Percentiles rank a stretch among this genome's conserved stretches.
Evolutionary conservation across 2,113 vertebrate genomes (phyloP).

Genomic region (Sander vitreus): DNA sequence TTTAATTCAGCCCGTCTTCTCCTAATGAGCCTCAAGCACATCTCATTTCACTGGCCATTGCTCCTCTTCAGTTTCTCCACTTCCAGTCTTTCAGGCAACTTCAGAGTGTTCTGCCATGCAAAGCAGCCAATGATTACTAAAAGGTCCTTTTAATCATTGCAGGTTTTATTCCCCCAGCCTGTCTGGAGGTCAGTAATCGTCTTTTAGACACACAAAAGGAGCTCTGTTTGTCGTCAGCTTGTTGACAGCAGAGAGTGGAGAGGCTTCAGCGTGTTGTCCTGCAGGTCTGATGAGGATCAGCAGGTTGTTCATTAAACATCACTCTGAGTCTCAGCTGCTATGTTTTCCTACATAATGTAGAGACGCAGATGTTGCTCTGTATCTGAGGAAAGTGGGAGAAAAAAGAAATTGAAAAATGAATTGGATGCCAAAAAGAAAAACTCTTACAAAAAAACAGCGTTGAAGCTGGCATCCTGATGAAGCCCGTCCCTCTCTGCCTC

Average conservation of each 20-base stretch:
- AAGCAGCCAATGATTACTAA: conserved; percentile 68
- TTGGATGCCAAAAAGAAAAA: background rate
- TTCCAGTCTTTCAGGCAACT: conserved; percentile 53
- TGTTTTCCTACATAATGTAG: background rate
- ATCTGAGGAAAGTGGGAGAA: background rate
- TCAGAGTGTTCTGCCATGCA: conserved; percentile 53
- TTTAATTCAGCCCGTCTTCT: conserved; percentile 44
- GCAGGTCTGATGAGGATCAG: conserved; percentile 54
- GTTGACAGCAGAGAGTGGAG: conserved; percentile 27
- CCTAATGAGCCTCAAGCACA: conserved; percentile 66
- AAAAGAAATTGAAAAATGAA: background rate
- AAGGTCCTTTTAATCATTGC: conserved; percentile 67
- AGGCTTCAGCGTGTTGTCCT: conserved; percentile 25
- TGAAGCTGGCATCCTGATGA: conserved; percentile 53
- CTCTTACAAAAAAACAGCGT: background rate
- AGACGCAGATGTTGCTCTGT: conserved; percentile 49
- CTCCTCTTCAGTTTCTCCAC: conserved; percentile 43
- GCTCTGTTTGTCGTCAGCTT: conserved; percentile 41
- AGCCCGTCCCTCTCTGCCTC: conserved; percentile 29
- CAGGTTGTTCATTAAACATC: conserved; percentile 47
- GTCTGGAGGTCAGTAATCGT: conserved; percentile 58
- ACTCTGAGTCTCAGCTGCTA: conserved; percentile 13
- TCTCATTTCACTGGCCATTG: conserved; percentile 64
- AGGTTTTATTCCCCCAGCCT: conserved; percentile 42
- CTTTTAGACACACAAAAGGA: conserved; percentile 33